Conservation (phyloP, 2,113 vertebrate genomes). For the Alligator sinensis region DNA sequence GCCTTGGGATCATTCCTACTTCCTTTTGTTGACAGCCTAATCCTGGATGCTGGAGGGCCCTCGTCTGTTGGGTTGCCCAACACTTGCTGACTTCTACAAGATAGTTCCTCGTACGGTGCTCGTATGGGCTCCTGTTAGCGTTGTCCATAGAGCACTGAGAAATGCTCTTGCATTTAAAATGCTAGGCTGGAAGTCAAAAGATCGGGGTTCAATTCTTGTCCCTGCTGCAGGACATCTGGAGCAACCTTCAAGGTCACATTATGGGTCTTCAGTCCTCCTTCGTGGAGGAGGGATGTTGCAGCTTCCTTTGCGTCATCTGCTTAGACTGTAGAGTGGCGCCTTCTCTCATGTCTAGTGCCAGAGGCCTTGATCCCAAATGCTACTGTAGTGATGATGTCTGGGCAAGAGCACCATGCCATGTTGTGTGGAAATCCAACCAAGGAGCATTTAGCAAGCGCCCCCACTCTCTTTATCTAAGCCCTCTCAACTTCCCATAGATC, state of each 20-base stretch:
- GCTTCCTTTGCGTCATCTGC: not conserved
- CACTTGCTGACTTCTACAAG: no score
- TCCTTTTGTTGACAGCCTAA: not conserved
- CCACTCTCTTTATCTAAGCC: not conserved
- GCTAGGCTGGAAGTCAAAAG: not conserved
- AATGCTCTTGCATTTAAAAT: not conserved
- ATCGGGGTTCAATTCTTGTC: not conserved
- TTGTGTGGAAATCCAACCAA: not conserved
- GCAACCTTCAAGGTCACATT: not conserved
- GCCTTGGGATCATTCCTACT: not conserved
- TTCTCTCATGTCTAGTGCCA: not conserved
- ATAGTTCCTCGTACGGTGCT: no score
- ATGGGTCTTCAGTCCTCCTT: not conserved
- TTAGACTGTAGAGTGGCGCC: not conserved
- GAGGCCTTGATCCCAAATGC: not conserved
- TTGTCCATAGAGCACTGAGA: not conserved
- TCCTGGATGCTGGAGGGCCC: not conserved
- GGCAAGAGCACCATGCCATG: not conserved
- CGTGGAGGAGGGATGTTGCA: not conserved
- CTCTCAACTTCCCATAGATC: not conserved
- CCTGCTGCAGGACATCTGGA: not conserved
- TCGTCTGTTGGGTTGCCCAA: not conserved
- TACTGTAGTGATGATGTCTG: not conserved
- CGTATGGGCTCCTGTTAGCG: not conserved
- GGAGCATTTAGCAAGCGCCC: not conserved